These are phyloP conservation scores for Zaprionus davidi DNA, from an alignment of 1,140 invertebrate genomes.

Conservation along the genomic window DNA sequence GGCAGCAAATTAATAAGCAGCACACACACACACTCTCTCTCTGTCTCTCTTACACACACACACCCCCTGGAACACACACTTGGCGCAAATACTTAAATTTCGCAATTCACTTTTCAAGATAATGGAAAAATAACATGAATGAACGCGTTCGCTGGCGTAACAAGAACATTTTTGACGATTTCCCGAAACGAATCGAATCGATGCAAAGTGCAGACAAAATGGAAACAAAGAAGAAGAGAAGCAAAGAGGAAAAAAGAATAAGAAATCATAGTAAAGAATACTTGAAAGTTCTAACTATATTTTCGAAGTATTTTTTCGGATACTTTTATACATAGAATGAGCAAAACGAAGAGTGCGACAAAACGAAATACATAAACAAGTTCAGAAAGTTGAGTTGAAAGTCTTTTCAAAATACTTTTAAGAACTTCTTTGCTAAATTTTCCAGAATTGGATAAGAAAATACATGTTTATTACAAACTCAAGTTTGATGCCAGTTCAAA, in stretches of 20 bases:
- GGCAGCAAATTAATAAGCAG: constrained; percentile 34
- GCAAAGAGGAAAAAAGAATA: not conserved
- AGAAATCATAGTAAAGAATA: not conserved
- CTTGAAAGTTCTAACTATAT: no score
- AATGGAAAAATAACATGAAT: constrained; percentile 10
- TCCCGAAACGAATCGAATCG: not conserved
- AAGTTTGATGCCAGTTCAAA: no score
- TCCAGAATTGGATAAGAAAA: no score
- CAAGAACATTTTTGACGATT: not conserved
- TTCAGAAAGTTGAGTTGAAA: no score
- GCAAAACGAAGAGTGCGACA: no score
- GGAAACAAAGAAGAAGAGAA: not conserved
- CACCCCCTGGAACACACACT: not conserved
- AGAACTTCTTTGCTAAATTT: no score
- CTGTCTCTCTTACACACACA: constrained; percentile 12
- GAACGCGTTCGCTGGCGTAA: not conserved
- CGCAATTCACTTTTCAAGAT: constrained; percentile 7
- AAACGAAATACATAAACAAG: no score
- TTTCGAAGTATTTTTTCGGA: no score
- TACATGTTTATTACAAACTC: no score
- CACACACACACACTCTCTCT: not conserved
- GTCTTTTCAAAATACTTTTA: no score
- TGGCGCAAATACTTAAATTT: constrained; percentile 7
- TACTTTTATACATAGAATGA: no score
- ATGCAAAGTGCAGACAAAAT: not conserved